A percentile compares a stretch with the other conserved stretches of the same genome.
These are phyloP conservation scores for Solen grandis DNA, from an alignment of 1,140 invertebrate genomes.

Conservation along the genomic window DNA sequence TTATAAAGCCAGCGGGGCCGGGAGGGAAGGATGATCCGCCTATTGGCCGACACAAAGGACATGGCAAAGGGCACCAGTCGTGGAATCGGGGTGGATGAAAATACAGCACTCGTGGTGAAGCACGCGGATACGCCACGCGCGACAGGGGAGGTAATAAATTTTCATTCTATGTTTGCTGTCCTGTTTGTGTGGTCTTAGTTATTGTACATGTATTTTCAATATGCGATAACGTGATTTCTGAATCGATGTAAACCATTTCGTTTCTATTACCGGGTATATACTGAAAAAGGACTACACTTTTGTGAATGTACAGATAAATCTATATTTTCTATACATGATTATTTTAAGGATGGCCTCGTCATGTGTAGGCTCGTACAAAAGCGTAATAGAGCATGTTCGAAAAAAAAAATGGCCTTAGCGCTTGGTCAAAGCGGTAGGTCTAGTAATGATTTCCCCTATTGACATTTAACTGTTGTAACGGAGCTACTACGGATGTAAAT, in stretches of 20 bases:
- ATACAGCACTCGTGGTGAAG: conserved; percentile 65
- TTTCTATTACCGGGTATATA: neutral
- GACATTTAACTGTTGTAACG: too few relatives aligned
- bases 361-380: too few relatives aligned
- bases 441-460: too few relatives aligned
- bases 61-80: conserved; percentile 21
- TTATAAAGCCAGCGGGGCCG: conserved; percentile 73
- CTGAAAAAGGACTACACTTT: neutral
- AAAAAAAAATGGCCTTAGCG: too few relatives aligned
- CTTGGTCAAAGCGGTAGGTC: too few relatives aligned
- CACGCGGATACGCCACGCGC: conserved; percentile 56
- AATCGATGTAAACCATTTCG: too few relatives aligned
- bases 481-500: too few relatives aligned
- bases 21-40: conserved; percentile 70
- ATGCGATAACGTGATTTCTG: too few relatives aligned
- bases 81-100: conserved; percentile 66
- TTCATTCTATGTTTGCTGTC: neutral
- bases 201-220: too few relatives aligned
- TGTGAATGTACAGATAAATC: too few relatives aligned
- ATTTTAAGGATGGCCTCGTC: neutral
- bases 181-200: too few relatives aligned
- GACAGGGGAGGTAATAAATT: conserved; percentile 54
- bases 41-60: conserved; percentile 63
- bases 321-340: neutral
- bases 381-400: too few relatives aligned